phyloP scores from a whole-genome alignment of 1,140 invertebrate species.

The Lordiphosa mommai region DNA sequence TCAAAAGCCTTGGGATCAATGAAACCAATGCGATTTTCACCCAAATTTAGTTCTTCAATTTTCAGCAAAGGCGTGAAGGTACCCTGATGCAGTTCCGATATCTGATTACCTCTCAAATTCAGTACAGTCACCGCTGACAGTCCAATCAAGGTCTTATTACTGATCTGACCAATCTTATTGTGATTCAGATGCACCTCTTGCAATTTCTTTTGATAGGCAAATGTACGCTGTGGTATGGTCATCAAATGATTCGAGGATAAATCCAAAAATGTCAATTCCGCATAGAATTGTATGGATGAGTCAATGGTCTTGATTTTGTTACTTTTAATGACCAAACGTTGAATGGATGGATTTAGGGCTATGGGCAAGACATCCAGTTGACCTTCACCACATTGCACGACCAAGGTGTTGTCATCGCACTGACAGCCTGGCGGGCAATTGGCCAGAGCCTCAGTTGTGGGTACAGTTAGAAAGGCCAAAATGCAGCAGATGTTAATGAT shows the following conservation, averaged over 20 bases:
- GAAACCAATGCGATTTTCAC: conserved; percentile 90
- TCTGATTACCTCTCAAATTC: conserved; percentile 90
- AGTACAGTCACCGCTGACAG: conserved; percentile 89
- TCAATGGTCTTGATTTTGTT: conserved; percentile 94
- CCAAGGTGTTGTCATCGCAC: conserved; percentile 92
- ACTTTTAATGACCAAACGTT: conserved; percentile 89
- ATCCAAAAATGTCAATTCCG: conserved; percentile 90
- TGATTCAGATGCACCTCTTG: conserved; percentile 91
- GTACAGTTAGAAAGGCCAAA: conserved; percentile 20
- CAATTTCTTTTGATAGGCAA: conserved; percentile 89
- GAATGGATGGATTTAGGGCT: conserved; percentile 93
- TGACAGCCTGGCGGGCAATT: conserved; percentile 89
- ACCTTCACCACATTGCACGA: conserved; percentile 91
- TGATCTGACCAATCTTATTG: conserved; percentile 90
- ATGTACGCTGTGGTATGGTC: conserved; percentile 88
- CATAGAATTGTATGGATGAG: conserved; percentile 92
- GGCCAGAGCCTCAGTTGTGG: conserved; percentile 68
- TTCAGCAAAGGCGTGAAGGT: conserved; percentile 88
- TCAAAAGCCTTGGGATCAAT: conserved; percentile 90
- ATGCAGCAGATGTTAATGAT: conserved; percentile 44
- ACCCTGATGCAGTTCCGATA: conserved; percentile 88
- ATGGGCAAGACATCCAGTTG: conserved; percentile 94
- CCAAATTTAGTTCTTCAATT: conserved; percentile 92
- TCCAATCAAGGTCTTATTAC: conserved; percentile 89
- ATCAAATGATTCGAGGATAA: conserved; percentile 91